Percentiles rank a stretch among this genome's conserved stretches.
Evolutionary conservation across 2,113 vertebrate genomes (phyloP).

Genomic region (Equus przewalskii): DNA sequence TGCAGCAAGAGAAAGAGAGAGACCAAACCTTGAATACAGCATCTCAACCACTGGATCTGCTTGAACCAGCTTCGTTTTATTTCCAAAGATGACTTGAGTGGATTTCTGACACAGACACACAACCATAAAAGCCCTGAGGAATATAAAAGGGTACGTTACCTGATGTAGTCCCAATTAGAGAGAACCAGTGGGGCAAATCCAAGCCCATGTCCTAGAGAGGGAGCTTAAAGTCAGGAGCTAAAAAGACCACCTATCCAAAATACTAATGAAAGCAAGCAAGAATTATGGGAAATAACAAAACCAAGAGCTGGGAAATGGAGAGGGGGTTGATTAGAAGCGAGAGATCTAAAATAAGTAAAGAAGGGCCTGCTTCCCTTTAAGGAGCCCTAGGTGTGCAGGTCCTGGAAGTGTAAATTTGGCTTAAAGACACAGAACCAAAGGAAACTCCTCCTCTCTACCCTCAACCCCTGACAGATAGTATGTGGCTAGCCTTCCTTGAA

Average conservation of each 20-base stretch:
- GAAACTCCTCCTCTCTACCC: not conserved
- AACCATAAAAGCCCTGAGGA: not conserved
- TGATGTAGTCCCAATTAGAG: not conserved
- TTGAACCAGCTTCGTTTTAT: not conserved
- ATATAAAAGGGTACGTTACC: not conserved
- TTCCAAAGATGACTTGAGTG: not conserved
- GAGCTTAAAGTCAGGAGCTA: not conserved
- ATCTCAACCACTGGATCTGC: not conserved
- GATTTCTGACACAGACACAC: not conserved
- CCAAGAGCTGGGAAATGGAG: not conserved
- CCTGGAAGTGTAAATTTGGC: not conserved
- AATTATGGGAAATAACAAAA: not conserved
- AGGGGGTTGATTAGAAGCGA: not conserved
- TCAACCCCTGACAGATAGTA: not conserved
- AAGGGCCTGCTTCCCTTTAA: not conserved
- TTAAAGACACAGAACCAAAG: not conserved
- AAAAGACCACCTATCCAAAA: not conserved
- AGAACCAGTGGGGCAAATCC: not conserved
- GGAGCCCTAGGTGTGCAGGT: not conserved
- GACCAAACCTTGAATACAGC: not conserved
- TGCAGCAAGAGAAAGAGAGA: not conserved
- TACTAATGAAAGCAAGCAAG: not conserved
- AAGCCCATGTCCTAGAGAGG: not conserved
- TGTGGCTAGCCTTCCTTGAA: too few species aligned
- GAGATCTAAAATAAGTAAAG: not conserved